Percentiles rank a stretch among this genome's conserved stretches.
Evolutionary conservation across 2,888 invertebrate genomes (phyloP).

Genomic region (Harpagoxenus sublaevis): DNA sequence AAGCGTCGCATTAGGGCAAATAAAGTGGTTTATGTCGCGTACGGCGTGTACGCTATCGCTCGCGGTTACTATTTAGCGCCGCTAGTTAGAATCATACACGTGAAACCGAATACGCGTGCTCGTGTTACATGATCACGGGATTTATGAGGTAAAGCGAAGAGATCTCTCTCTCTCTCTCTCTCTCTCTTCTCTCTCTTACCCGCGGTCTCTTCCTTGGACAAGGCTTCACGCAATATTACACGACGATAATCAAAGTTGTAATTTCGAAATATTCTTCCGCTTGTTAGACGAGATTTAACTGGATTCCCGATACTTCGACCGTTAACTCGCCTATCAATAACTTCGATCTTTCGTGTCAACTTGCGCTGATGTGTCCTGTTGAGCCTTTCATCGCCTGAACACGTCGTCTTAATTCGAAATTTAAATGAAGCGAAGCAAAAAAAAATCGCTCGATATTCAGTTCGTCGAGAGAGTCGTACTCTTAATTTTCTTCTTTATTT

Average conservation of each 20-base stretch:
- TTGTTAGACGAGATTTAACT: slow-evolving; percentile 79
- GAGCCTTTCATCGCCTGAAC: slow-evolving; percentile 6
- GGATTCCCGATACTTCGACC: slow-evolving; percentile 67
- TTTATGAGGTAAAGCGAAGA: slow-evolving; percentile 71
- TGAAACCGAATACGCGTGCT: slow-evolving; percentile 80
- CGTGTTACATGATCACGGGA: slow-evolving; percentile 78
- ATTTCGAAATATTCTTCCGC: slow-evolving; percentile 75
- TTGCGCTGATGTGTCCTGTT: slow-evolving; percentile 21
- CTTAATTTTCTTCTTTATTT: neutral
- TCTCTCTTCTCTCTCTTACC: neutral
- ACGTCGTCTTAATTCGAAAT: slow-evolving; percentile 10
- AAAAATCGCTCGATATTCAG: neutral
- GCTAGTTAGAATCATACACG: slow-evolving; percentile 79
- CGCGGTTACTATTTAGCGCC: slow-evolving; percentile 79
- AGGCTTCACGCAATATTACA: slow-evolving; percentile 81
- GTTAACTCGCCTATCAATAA: slow-evolving; percentile 61
- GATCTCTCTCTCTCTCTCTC: slow-evolving; percentile 3
- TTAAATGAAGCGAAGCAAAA: slow-evolving; percentile 4
- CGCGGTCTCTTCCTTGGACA: slow-evolving; percentile 67
- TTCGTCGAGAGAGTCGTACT: neutral
- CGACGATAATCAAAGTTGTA: slow-evolving; percentile 79
- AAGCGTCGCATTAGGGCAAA: slow-evolving; percentile 67
- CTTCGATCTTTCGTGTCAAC: slow-evolving; percentile 35
- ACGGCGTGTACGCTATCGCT: slow-evolving; percentile 74
- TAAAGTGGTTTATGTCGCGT: slow-evolving; percentile 72